Evolutionary conservation across 2,113 vertebrate genomes (phyloP).

Genomic region (Rhipidura dahli): DNA sequence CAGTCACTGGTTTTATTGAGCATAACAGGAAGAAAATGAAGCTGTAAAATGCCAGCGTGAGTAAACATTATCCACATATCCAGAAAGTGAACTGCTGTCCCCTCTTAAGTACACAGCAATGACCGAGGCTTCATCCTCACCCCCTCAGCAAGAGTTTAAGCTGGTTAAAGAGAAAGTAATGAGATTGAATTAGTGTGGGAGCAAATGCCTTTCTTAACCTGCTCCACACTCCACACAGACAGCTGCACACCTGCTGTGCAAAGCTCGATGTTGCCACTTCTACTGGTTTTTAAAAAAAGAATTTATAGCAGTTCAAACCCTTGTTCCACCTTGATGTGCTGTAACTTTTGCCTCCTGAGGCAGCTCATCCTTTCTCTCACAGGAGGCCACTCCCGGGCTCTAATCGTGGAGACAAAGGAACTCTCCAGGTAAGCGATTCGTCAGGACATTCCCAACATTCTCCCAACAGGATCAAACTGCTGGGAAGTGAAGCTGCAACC

Average conservation of each 20-base stretch:
- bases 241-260: background rate
- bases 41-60: conserved; percentile 20
- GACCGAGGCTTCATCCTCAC: background rate
- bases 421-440: background rate
- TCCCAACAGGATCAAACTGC: background rate
- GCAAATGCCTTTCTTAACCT: background rate
- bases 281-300: background rate
- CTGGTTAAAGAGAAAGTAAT: conserved; percentile 46
- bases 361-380: background rate
- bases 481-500: background rate
- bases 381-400: background rate
- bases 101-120: conserved; percentile 23
- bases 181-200: background rate
- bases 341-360: background rate
- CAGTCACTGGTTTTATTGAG: background rate
- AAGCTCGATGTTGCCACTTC: background rate
- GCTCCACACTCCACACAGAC: background rate
- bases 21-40: conserved; percentile 17
- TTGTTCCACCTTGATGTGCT: background rate
- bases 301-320: background rate
- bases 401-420: background rate
- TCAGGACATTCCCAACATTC: background rate
- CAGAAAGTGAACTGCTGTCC: conserved; percentile 1
- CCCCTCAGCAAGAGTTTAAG: background rate
- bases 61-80: conserved; percentile 13